Evolutionary conservation across 2,797 vertebrate species (phyloP).

Genomic region (Poecilia picta): DNA sequence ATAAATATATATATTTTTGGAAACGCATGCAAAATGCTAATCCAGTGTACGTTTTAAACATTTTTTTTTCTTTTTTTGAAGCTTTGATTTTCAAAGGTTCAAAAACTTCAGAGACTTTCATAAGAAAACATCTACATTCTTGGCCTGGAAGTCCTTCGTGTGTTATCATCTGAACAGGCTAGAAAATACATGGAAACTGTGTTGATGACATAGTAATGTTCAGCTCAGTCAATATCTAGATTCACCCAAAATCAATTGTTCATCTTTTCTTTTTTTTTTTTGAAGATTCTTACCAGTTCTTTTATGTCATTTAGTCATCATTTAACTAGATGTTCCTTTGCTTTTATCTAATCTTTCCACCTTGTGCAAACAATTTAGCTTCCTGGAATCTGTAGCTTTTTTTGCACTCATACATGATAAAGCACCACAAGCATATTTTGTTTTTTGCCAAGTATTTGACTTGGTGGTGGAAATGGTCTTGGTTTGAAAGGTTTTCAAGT

Average conservation of each 20-base stretch:
- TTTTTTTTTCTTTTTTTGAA: neutral
- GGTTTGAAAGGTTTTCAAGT: neutral
- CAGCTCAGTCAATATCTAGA: neutral
- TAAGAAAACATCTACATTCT: neutral
- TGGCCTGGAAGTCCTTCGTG: neutral
- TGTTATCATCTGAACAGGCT: neutral
- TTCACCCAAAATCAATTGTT: neutral
- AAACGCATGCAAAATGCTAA: slow-evolving; percentile 17
- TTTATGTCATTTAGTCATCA: neutral
- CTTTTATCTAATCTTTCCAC: neutral
- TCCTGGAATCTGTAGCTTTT: neutral
- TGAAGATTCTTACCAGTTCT: neutral
- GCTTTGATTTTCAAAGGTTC: neutral
- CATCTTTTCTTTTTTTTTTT: neutral
- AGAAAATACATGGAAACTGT: neutral
- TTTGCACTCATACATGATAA: neutral
- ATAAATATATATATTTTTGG: slow-evolving; percentile 8
- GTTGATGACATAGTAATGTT: neutral
- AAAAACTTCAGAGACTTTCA: neutral
- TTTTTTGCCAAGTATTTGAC: neutral
- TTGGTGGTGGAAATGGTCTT: neutral
- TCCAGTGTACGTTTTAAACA: slow-evolving; percentile 9
- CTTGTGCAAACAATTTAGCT: neutral
- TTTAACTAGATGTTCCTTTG: neutral
- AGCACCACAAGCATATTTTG: neutral